These are phyloP conservation scores for Tinea trinotella DNA, from an alignment of 2,888 invertebrate genomes.

Conservation along the genomic window DNA sequence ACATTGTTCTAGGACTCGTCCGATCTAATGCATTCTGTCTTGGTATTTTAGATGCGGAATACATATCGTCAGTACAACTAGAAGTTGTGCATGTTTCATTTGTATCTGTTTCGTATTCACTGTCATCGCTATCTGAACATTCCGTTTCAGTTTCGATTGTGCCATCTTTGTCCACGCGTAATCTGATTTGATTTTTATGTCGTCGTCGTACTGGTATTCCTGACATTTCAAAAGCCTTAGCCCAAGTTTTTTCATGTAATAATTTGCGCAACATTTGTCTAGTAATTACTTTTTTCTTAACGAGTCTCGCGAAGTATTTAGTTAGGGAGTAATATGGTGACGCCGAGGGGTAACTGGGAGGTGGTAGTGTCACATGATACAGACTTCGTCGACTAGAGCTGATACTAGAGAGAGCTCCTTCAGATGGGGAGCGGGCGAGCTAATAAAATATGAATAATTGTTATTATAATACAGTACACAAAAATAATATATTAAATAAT, in stretches of 20 bases:
- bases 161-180: constrained; percentile 57
- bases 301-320: constrained; percentile 81
- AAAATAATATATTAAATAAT: constrained; percentile 32
- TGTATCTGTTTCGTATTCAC: constrained; percentile 52
- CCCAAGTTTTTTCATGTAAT: constrained; percentile 75
- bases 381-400: constrained; percentile 66
- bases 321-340: constrained; percentile 85
- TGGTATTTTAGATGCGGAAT: constrained; percentile 47
- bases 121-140: constrained; percentile 49
- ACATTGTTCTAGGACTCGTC: constrained; percentile 52
- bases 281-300: constrained; percentile 80
- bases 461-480: constrained; percentile 11
- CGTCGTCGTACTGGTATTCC: constrained; percentile 56
- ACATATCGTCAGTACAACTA: constrained; percentile 29
- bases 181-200: constrained; percentile 57
- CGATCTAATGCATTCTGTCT: constrained; percentile 75
- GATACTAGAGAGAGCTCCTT: constrained; percentile 69
- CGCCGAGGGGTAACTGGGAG: constrained; percentile 81
- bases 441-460: constrained; percentile 46
- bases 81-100: constrained; percentile 55
- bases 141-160: constrained; percentile 56
- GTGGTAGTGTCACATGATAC: constrained; percentile 76
- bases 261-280: constrained; percentile 81
- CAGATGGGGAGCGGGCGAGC: constrained; percentile 68
- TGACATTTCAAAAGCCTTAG: constrained; percentile 59